Percentiles rank a stretch among this genome's conserved stretches.
Conservation (phyloP, 2,797 vertebrate genomes). For the Parauchenoglanis ngamensis region DNA sequence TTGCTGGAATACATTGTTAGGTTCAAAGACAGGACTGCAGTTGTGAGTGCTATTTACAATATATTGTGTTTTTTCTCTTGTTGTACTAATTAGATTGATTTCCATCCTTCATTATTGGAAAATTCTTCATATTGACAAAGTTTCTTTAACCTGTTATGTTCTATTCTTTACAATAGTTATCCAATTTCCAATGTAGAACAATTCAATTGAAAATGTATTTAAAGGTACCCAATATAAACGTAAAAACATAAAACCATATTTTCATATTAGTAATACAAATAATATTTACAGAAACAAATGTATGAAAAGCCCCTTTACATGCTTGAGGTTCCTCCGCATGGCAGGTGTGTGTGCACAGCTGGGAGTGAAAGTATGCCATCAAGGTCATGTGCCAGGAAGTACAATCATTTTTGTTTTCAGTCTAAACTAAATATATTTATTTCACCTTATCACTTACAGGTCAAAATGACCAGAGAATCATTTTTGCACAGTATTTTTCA, state of each 20-base stretch:
- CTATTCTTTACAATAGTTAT: neutral
- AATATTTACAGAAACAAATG: neutral
- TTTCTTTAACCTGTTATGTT: neutral
- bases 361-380: neutral
- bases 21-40: neutral
- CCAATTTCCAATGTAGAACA: neutral
- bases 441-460: neutral
- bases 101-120: neutral
- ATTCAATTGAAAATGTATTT: neutral
- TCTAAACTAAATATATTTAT: slow-evolving; percentile 6
- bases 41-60: neutral
- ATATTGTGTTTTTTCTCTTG: neutral
- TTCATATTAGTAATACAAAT: neutral
- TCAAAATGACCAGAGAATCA: neutral
- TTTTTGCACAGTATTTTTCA: neutral
- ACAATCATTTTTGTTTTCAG: neutral
- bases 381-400: neutral
- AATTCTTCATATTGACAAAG: neutral
- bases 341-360: neutral
- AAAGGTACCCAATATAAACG: neutral
- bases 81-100: neutral
- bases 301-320: neutral
- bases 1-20: neutral
- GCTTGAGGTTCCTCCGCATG: neutral
- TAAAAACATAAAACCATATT: neutral